phyloP scores from a whole-genome alignment of 2,797 vertebrate species.

The Gymnocypris eckloni region DNA sequence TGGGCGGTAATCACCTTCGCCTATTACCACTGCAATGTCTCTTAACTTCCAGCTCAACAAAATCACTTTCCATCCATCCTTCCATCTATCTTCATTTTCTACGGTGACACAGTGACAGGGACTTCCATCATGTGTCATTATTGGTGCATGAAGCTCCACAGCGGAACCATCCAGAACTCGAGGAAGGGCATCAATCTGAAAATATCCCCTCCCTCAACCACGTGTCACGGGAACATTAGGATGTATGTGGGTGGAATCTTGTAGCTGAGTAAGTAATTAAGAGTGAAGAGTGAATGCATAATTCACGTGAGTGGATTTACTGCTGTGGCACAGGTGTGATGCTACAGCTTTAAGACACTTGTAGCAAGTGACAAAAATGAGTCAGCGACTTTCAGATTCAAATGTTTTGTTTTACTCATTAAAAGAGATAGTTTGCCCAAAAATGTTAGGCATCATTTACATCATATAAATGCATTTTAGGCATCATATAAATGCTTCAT shows the following conservation, averaged over 20 bases:
- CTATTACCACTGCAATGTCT: constrained; percentile 72
- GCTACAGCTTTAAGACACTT: not conserved
- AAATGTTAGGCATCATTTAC: not conserved
- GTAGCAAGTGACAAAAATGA: not conserved
- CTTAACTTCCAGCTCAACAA: constrained; percentile 76
- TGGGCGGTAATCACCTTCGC: constrained; percentile 67
- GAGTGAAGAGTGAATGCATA: constrained; percentile 65
- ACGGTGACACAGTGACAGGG: constrained; percentile 78
- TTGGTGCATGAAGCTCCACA: constrained; percentile 79
- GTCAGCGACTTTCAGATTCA: not conserved
- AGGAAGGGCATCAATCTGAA: constrained; percentile 80
- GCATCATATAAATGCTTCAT: not conserved
- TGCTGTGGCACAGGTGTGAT: constrained; percentile 53
- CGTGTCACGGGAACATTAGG: constrained; percentile 56
- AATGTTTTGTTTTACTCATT: not conserved
- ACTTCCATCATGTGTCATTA: constrained; percentile 87
- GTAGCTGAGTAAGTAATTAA: constrained; percentile 70
- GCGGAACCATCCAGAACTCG: constrained; percentile 77
- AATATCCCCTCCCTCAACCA: constrained; percentile 22
- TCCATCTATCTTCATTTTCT: constrained; percentile 82
- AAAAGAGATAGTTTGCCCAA: not conserved
- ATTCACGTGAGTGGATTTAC: constrained; percentile 62
- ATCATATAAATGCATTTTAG: not conserved
- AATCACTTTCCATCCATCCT: constrained; percentile 78
- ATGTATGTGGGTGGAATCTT: constrained; percentile 61